Evolutionary conservation across 2,797 vertebrate species (phyloP).

Genomic region (Paguma larvata): DNA sequence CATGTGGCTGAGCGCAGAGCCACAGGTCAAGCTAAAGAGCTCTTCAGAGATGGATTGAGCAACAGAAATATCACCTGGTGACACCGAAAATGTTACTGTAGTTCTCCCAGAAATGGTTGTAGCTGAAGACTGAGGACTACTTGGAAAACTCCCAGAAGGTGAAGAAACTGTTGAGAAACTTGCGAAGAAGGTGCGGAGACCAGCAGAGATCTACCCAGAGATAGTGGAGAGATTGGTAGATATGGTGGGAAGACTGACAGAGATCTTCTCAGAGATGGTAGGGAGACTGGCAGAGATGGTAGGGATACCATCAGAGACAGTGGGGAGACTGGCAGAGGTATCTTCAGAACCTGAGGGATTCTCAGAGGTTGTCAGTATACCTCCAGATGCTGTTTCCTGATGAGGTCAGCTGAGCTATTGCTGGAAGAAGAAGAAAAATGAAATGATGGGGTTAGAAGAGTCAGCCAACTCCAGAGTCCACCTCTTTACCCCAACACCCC

Average conservation of each 20-base stretch:
- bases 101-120: neutral
- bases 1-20: neutral
- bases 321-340: neutral
- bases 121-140: neutral
- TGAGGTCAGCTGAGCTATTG: neutral
- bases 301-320: neutral
- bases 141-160: neutral
- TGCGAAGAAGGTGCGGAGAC: neutral
- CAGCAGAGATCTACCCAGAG: rapidly evolving
- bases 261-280: neutral
- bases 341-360: neutral
- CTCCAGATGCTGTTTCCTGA: neutral
- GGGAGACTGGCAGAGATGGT: neutral
- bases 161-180: neutral
- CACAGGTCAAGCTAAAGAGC: neutral
- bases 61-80: neutral
- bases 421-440: neutral
- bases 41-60: neutral
- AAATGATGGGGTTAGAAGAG: neutral
- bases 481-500: neutral
- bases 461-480: neutral
- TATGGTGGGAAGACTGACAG: neutral
- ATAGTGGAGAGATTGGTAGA: neutral
- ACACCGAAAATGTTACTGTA: neutral
- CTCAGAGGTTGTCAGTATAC: neutral